Base-by-base conservation (phyloP, 2,113 vertebrate genomes). In the Mobula hypostoma region DNA sequence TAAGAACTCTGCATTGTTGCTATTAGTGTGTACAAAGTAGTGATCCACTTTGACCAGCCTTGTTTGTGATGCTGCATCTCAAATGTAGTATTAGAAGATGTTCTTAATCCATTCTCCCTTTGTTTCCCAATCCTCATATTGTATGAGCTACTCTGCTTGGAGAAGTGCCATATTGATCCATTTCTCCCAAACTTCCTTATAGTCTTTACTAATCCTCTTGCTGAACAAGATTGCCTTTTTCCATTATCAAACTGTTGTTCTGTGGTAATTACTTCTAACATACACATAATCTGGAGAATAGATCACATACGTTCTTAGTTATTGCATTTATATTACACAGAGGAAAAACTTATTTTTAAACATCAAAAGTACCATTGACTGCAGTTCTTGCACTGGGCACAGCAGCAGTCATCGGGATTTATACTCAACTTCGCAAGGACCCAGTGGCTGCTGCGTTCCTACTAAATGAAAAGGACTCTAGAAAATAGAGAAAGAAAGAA, bases 391-490 rank as follows among this genome's bases (percentile, higher is more conserved):
- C 7, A 17, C 12, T 66, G 8, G 12, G 85, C 48, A 88, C 36
- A 4, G 56, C 2, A 61, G 56, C 27, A 36, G 63, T 70, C 68
- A 95, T 94, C 96, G 94, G 80, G 92, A 94, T 93, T 95, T 97
- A 90, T 97, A 98, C 56, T 77, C 95, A 63, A 98, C 97, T 70
- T 94, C 94, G 95, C 96, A 97, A 0, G 96, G 96, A 90, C 96
- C 95, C 66, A 94, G 94, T 48, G 98, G 98, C 94, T 97, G 97
- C 94, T 97, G 97, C 0, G 97, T 96, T 94, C 97, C 98, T 94
- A 98, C 94, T 95, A 98, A 95, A 94, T 97, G 97, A 27, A 96
- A 96, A 94, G 94, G 95, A 94, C 97, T 98, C 97, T 98, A 70
- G 68, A 70, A 95, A 56, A 95, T n/a, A 95, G 29, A 95, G 32